A percentile compares a stretch with the other conserved stretches of the same genome.
These are phyloP conservation scores for Paracentrotus lividus DNA, from an alignment of 53 echinoderm and acorn worm species.

Conservation along the genomic window DNA sequence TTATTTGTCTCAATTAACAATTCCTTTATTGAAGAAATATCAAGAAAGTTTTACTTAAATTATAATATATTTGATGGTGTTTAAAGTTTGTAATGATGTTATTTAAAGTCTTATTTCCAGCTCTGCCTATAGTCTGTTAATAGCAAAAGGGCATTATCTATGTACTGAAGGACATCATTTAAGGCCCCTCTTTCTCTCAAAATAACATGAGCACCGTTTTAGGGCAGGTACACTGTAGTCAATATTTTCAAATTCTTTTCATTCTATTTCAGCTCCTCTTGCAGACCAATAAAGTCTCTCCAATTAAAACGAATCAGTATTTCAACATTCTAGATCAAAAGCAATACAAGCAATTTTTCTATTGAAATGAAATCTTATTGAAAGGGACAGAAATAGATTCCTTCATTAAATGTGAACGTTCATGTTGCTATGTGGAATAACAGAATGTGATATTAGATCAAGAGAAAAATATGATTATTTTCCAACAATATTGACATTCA, in stretches of 20 bases:
- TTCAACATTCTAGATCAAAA: background rate
- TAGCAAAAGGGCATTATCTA: no score
- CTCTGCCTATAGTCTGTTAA: no score
- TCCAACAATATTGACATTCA: background rate
- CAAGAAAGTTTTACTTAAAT: no score
- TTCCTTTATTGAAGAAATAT: no score
- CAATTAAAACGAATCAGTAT: background rate
- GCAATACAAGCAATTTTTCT: background rate
- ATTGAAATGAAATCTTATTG: background rate
- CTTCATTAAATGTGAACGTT: background rate
- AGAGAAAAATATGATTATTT: background rate
- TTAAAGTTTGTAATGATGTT: background rate
- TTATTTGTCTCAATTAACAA: no score
- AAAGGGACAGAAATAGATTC: background rate
- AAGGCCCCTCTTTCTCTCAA: no score
- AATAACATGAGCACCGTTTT: background rate
- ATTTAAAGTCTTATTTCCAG: background rate
- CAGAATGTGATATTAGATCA: background rate
- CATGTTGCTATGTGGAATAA: background rate
- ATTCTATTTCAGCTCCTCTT: background rate
- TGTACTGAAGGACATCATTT: no score
- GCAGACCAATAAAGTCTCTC: background rate
- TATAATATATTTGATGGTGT: no score
- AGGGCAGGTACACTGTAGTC: background rate
- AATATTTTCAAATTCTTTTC: background rate